These are phyloP conservation scores for Halictus quadricinctus DNA, from an alignment of 2,888 invertebrate genomes.

Conservation along the genomic window DNA sequence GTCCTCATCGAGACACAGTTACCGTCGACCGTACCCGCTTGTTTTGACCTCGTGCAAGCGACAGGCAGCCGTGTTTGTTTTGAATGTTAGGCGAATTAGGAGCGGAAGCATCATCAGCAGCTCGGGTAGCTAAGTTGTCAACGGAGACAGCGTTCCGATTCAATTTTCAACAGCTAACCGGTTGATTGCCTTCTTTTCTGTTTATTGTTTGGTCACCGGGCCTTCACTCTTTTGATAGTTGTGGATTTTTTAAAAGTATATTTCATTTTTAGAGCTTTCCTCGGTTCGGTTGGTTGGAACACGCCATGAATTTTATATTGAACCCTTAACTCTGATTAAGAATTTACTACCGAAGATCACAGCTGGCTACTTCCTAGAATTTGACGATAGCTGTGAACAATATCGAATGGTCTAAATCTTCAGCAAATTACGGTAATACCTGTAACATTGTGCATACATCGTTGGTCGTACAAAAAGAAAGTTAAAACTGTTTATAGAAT, in stretches of 20 bases:
- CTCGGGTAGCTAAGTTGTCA: background rate
- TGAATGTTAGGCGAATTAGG: conserved; percentile 3
- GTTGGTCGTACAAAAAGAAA: no score
- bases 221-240: background rate
- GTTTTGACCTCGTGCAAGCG: background rate
- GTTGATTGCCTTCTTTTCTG: background rate
- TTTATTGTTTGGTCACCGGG: background rate
- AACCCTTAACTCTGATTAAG: no score
- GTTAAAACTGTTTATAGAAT: no score
- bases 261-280: background rate
- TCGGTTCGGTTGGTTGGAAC: no score
- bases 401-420: no score
- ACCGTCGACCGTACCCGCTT: background rate
- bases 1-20: background rate
- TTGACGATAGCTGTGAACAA: no score
- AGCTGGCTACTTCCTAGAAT: no score
- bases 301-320: no score
- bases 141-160: background rate
- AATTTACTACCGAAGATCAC: no score
- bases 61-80: background rate
- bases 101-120: background rate
- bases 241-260: background rate
- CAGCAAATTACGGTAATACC: no score
- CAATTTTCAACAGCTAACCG: background rate
- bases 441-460: no score